These are phyloP conservation scores for Pyrochroa serraticornis DNA, from an alignment of 2,888 invertebrate genomes.

Conservation along the genomic window DNA sequence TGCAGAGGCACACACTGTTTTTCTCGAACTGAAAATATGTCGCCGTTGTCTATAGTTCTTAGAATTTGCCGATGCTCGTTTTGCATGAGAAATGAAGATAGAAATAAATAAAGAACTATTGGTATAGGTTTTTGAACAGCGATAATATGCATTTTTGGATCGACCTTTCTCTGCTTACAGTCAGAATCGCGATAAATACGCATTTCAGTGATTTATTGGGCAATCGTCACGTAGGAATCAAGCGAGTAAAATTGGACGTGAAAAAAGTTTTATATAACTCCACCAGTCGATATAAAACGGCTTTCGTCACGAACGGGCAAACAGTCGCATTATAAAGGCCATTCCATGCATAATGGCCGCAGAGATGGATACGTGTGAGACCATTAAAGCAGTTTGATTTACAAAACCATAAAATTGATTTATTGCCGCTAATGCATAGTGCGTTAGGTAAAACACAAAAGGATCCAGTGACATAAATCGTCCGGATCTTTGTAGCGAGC, in stretches of 20 bases:
- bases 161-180: too few species aligned
- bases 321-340: conserved; percentile 32
- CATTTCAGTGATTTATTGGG: not conserved
- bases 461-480: conserved; percentile 59
- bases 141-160: not conserved
- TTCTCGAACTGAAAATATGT: too few species aligned
- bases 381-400: conserved; percentile 58
- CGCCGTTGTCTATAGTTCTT: too few species aligned
- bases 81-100: not conserved
- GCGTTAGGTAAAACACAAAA: conserved; percentile 59
- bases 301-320: conserved; percentile 31
- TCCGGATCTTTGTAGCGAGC: conserved; percentile 56
- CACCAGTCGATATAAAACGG: conserved; percentile 19
- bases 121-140: not conserved
- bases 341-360: conserved; percentile 32
- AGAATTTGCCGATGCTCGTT: too few species aligned
- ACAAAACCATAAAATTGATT: conserved; percentile 61
- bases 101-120: not conserved
- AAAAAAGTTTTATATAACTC: conserved; percentile 13
- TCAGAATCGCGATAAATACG: not conserved
- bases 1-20: too few species aligned
- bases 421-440: conserved; percentile 58
- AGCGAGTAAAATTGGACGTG: not conserved
- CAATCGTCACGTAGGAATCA: not conserved
- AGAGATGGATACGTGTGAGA: conserved; percentile 46